Evolutionary conservation across 2,888 invertebrate species (phyloP), one percentile per base, ranked within the genome.

Genomic region (Spatulosminthurus flaviceps): DNA sequence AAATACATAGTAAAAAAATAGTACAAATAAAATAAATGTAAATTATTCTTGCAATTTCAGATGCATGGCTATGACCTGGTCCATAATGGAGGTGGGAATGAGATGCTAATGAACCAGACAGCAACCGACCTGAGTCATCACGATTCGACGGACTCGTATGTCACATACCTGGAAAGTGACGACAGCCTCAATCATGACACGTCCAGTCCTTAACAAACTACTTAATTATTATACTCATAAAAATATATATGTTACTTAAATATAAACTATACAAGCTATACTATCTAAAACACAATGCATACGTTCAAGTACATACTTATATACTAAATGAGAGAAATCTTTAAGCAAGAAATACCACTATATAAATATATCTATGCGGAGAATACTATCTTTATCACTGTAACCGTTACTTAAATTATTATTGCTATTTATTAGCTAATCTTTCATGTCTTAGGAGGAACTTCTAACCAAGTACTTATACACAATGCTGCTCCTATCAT

Each of bases 111-210:
- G 83, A 83, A 81, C 41, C 84, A 85, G 79, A 83, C 83, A 41
- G 83, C 85, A 61, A 84, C 83, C 51, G 88, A 88, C 84, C 88
- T 90, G 80, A 87, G 87, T 79, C 94, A 94, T 88, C 93, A 93
- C 24, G 93, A 93, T 88, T 93, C 93, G 86, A 93, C 93, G 78
- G 94, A 95, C 89, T 95, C 95, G 88, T 95, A 95, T 90, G 95
- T 96, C 84, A 95, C 95, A 81, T 95, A 95, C 90, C 92, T 95
- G 86, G 95, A 95, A 88, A 95, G 95, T 88, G 96, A 96, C 89
- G 90, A 90, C 87, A 90, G 90, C 84, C 87, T 90, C 83, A 90
- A 90, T 82, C 90, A 90, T 86, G 90, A 90, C 86, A 89, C 89
- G 82, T 88, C 89, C 86, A 90, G 90, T 88, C 90, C 90, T 87